Evolutionary conservation across 1,140 invertebrate species (phyloP), one percentile per base, ranked within the genome.

Genomic region (Copidosoma floridanum): DNA sequence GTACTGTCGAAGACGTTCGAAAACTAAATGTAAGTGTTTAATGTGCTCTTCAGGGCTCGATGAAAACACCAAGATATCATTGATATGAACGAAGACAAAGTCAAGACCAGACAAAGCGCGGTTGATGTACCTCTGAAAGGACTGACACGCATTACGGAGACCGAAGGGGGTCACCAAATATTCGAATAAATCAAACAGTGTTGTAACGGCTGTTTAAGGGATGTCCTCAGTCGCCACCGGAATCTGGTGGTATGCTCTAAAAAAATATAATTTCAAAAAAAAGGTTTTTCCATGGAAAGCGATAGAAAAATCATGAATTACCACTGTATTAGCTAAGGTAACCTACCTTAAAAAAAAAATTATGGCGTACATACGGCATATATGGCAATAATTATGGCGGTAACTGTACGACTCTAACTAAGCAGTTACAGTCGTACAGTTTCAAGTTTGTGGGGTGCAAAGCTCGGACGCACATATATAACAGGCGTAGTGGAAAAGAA

Each of bases 21-120:
- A 59, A 0, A 59, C 48, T 46, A 23, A n/a, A 11, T 18, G n/a
- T 2, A 59, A 16, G 26, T 59, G 57, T 2, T 59, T 12, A 32
- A 12, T 8, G 23, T 52, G 57, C 26, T 59, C 35, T 46, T 32
- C 6, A 5, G 16, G 20, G 5, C 18, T 2, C 24, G 50, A 23
- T 20, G 57, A 52, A 20, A 23, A 16, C 2, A 60, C 21, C 4
- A 60, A 1, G 3, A 60, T 53, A 56, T 56, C 40, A 21, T 43
- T 21, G 5, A 43, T 43, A 14, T 21, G 23, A 5, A 3, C 3
- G 12, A 20, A 43, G 12, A 43, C 12, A 20, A 20, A 20, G 7
- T 43, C 18, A 3, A 43, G n/a, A 4, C 23, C 40, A 10, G 3
- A 3, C 4, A 20, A 4, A 20, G 40, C 18, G 4, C 18, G 2